A percentile compares a stretch with the other conserved stretches of the same genome.
These are phyloP conservation scores for Pitta sordida DNA, from an alignment of 2,113 vertebrate species.

Conservation along the genomic window DNA sequence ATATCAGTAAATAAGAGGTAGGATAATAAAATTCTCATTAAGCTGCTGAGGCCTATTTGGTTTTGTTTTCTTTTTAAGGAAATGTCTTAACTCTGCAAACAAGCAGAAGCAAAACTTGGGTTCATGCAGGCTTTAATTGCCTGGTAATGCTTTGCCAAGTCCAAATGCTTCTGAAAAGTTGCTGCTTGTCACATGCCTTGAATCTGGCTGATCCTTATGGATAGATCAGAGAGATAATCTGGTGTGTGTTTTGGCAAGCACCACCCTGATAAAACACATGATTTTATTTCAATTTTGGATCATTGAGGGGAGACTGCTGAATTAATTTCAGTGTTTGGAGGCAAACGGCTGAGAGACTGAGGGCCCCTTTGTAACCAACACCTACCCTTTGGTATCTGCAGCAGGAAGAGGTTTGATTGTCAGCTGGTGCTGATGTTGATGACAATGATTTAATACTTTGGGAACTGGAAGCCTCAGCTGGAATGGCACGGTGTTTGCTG, in stretches of 20 bases:
- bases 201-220: background rate
- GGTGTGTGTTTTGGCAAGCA: background rate
- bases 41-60: constrained; percentile 26
- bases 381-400: background rate
- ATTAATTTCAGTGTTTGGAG: background rate
- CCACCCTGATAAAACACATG: background rate
- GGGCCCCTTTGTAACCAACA: background rate
- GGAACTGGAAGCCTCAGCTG: background rate
- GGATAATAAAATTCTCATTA: constrained; percentile 37
- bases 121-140: background rate
- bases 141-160: background rate
- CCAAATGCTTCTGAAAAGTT: background rate
- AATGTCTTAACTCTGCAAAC: background rate
- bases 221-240: background rate
- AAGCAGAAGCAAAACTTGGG: background rate
- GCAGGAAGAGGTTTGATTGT: background rate
- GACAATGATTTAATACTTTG: background rate
- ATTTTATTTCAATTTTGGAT: background rate
- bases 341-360: background rate
- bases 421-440: background rate
- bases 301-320: background rate
- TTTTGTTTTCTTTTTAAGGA: background rate
- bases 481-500: background rate
- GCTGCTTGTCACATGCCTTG: background rate
- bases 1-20: constrained; percentile 43